Conservation (phyloP, 1,140 invertebrate genomes). For the Aleiodes sp. region DNA sequence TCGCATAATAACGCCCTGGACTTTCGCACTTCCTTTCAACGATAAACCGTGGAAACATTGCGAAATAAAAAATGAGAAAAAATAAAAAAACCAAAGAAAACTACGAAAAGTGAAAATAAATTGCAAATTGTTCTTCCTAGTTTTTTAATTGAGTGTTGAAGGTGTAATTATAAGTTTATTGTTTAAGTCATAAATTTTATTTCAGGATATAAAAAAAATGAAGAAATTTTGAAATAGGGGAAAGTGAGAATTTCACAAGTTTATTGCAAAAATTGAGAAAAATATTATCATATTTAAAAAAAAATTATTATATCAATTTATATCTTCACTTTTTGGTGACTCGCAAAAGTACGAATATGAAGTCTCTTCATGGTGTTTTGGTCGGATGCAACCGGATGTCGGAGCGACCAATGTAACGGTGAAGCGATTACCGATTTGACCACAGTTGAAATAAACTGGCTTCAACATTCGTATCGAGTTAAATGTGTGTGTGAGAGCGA, state of each 20-base stretch:
- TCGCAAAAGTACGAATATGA: background rate
- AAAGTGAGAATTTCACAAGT: background rate
- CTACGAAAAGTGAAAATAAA: background rate
- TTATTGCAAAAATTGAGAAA: background rate
- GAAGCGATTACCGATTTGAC: constrained; percentile 11
- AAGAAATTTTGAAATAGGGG: background rate
- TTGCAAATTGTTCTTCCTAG: background rate
- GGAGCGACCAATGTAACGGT: constrained; percentile 8
- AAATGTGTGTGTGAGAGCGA: background rate
- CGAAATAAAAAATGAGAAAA: constrained; percentile 5
- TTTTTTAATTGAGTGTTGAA: background rate
- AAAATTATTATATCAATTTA: too few species aligned
- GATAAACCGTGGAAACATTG: constrained; percentile 6
- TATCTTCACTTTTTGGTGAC: too few species aligned
- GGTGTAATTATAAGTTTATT: background rate
- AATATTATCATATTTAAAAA: too few species aligned
- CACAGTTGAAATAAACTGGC: background rate
- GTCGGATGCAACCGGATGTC: constrained; percentile 20
- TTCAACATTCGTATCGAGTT: too few species aligned
- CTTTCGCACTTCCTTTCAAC: constrained; percentile 14
- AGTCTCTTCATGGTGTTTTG: constrained; percentile 15
- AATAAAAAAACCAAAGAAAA: background rate
- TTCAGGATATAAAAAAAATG: background rate
- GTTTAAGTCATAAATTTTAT: background rate
- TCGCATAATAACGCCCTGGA: constrained; percentile 30